phyloP scores from a whole-genome alignment of 1,140 invertebrate species.

The Akabosia matsudoensis region DNA sequence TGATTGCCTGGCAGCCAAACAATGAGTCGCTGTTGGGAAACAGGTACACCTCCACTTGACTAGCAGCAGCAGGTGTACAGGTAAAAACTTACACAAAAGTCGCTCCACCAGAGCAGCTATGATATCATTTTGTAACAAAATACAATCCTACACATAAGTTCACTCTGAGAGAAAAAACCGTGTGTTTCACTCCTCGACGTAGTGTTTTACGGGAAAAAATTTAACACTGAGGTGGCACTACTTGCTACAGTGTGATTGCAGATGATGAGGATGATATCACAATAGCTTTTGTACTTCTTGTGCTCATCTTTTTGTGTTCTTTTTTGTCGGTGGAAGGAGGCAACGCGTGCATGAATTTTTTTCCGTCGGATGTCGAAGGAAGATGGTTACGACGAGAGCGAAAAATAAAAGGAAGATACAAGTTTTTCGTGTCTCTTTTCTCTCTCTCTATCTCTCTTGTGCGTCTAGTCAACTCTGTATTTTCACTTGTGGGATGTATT shows the following conservation, averaged over 20 bases:
- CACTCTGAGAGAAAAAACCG: no score
- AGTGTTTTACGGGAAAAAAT: neutral
- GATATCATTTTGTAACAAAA: no score
- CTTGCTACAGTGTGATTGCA: neutral
- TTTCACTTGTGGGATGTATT: conserved; percentile 8
- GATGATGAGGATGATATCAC: neutral
- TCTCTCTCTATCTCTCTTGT: no score
- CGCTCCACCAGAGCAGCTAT: no score
- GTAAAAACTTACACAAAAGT: neutral
- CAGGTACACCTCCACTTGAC: neutral
- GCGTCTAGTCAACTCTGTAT: neutral
- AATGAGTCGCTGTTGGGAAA: neutral
- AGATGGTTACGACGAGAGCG: neutral
- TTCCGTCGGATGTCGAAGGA: neutral
- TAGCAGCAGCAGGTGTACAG: neutral
- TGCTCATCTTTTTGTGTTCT: neutral
- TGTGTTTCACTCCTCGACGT: no score
- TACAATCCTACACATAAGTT: no score
- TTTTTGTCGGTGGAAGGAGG: neutral
- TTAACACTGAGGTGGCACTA: no score
- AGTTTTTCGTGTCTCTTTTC: neutral
- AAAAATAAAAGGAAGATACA: neutral
- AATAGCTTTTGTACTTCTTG: neutral
- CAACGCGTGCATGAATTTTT: neutral
- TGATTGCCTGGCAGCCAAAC: neutral